A percentile compares a stretch with the other conserved stretches of the same genome.
Conservation (phyloP, 2,113 vertebrate species). For the Cnemophilus loriae region DNA sequence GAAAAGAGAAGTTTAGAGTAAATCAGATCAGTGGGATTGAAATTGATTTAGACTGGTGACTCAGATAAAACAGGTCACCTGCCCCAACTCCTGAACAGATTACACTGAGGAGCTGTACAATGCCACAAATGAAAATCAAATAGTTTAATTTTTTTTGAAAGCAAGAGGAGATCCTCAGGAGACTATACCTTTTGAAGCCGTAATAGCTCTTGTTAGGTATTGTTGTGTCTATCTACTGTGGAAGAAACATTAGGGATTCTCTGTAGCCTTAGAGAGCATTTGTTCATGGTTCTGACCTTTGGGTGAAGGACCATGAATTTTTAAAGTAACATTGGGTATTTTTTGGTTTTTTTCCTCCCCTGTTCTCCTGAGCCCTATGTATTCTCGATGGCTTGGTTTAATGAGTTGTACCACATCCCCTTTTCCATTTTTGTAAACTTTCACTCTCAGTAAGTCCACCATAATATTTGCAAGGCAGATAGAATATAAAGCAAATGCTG, state of each 20-base stretch:
- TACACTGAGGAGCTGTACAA: background rate
- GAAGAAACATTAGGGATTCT: background rate
- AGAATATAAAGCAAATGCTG: background rate
- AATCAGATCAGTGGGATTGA: background rate
- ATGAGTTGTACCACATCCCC: background rate
- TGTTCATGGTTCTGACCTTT: background rate
- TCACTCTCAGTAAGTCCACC: fast-evolving
- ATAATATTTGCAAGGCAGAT: background rate
- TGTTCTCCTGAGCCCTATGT: background rate
- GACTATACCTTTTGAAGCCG: background rate
- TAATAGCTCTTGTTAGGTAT: background rate
- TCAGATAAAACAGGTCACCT: background rate
- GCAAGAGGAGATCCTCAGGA: background rate
- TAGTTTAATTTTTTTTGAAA: background rate
- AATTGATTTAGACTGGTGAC: background rate
- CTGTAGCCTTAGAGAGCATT: background rate
- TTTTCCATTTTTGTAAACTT: background rate
- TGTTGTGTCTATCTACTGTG: background rate
- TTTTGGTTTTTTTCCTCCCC: background rate
- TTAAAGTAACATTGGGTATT: background rate
- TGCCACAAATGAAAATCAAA: background rate
- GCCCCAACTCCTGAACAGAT: background rate
- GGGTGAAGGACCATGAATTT: background rate
- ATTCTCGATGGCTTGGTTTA: background rate
- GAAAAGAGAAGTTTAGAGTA: background rate